These are phyloP conservation scores for Nibea albiflora DNA, from an alignment of 2,113 vertebrate genomes.

Conservation along the genomic window DNA sequence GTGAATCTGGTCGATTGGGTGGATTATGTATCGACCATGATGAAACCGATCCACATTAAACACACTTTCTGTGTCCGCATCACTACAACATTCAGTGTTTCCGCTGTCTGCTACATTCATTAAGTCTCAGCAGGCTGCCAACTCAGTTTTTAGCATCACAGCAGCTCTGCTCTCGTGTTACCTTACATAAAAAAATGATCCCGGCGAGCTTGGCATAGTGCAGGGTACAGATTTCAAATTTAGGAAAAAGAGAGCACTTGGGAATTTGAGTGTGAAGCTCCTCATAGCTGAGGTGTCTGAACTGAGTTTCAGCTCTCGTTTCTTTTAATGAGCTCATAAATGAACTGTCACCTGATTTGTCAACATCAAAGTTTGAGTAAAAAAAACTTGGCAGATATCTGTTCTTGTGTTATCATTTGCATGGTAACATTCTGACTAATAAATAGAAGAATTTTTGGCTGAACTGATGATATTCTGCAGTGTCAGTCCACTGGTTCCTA, in stretches of 20 bases:
- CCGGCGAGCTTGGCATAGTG: background rate
- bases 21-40: background rate
- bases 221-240: background rate
- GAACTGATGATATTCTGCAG: no score
- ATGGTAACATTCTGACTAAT: no score
- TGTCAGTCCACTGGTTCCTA: no score
- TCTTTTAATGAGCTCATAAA: background rate
- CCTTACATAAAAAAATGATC: background rate
- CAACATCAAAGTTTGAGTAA: background rate
- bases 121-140: background rate
- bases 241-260: background rate
- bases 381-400: background rate
- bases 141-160: background rate
- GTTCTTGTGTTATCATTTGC: no score
- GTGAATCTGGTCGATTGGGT: background rate
- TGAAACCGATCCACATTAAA: background rate
- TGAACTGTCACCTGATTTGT: background rate
- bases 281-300: background rate
- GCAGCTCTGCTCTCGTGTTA: conserved; percentile 8
- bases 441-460: no score
- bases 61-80: background rate
- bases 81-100: background rate
- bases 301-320: background rate
- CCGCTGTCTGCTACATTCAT: background rate
- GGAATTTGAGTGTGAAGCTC: background rate